Evolutionary conservation across 1,140 invertebrate genomes (phyloP), one percentile per base, ranked within the genome.

Genomic region (Bombus cullumanus): DNA sequence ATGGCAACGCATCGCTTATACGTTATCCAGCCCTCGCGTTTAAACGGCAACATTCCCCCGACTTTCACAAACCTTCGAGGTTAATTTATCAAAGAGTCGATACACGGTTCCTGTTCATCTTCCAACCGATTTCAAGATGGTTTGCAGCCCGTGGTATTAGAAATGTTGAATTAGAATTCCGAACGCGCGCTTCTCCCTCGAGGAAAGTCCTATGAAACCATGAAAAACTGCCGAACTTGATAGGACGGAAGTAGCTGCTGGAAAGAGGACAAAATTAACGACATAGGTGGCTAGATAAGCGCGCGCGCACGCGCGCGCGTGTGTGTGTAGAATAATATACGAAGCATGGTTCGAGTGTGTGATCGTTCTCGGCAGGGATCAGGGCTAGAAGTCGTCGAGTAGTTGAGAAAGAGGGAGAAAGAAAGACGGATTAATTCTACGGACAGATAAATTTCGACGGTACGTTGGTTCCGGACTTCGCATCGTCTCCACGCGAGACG

Each of bases 71-170:
- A 22, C 22, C 2, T 22, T 28, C 25, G 18, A 34, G 22, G 8
- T 69, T 80, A 80, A 80, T 80, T 80, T 69, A 53, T 80, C 78
- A 80, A 69, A 69, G 43, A 3, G 18, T 34, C 41, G 66, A 69
- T 69, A 53, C 34, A 13, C 41, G 41, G 6, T 8, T 5, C 6
- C n/a, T 28, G 15, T 47, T 12, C 62, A 37, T 62, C 77, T 28
- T 34, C 12, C n/a, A 34, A 13, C 31, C 62, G 59, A 41, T 43
- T 80, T 80, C 25, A 37, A 34, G 62, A 41, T 22, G 64, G 78
- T 37, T 53, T n/a, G 8, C 62, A 53, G 8, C 18, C 64, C 1
- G 18, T 31, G 37, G 18, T 41, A 25, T 64, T 64, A 31, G 76
- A 64, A 64, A 53, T 3, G 37, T 25, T 9, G 22, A 66, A 80